A percentile compares a stretch with the other conserved stretches of the same genome.
phyloP scores from a whole-genome alignment of 2,888 invertebrate genomes.

The Dolomedes plantarius region DNA sequence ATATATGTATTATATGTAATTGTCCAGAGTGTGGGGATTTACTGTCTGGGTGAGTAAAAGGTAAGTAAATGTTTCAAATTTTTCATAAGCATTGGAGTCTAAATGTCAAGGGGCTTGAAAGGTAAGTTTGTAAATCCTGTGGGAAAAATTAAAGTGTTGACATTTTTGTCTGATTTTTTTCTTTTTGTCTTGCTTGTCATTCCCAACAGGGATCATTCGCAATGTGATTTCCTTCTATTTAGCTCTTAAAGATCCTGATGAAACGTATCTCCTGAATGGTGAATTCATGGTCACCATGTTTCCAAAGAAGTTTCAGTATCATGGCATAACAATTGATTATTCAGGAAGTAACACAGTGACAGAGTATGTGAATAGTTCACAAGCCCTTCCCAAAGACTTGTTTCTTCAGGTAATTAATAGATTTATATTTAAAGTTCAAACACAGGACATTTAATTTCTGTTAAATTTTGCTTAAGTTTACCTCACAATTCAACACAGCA shows the following conservation, averaged over 20 bases:
- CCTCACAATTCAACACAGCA: too few species aligned
- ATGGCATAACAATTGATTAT: slow-evolving; percentile 78
- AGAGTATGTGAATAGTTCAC: slow-evolving; percentile 84
- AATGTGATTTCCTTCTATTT: slow-evolving; percentile 68
- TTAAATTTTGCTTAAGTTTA: too few species aligned
- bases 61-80: neutral
- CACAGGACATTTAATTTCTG: neutral
- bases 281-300: slow-evolving; percentile 83
- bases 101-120: neutral
- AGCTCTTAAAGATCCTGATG: slow-evolving; percentile 83
- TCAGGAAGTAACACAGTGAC: slow-evolving; percentile 84
- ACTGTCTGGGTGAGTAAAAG: too few species aligned
- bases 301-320: slow-evolving; percentile 83
- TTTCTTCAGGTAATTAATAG: slow-evolving; percentile 80
- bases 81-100: neutral
- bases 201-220: too few species aligned
- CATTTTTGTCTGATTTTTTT: neutral
- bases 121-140: neutral
- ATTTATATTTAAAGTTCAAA: neutral
- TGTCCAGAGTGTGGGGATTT: too few species aligned
- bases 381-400: slow-evolving; percentile 82
- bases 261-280: slow-evolving; percentile 86
- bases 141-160: neutral
- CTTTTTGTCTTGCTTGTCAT: too few species aligned
- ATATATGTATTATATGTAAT: too few species aligned